Evolutionary conservation across 2,888 invertebrate genomes (phyloP), one percentile per base, ranked within the genome.

Genomic region (Campaea margaritaria): DNA sequence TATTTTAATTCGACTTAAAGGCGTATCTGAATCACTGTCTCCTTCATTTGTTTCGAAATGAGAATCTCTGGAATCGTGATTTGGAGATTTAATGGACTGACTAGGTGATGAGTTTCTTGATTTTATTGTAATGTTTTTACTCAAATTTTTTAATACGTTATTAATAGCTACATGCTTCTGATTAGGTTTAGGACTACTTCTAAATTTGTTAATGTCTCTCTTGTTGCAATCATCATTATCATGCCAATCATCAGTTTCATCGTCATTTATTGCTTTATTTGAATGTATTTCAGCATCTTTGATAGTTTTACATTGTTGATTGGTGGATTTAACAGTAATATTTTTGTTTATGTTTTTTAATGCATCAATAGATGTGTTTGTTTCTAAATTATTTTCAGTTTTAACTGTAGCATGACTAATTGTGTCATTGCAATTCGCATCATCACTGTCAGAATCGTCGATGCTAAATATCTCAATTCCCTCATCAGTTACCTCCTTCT

Each of bases 391-490:
- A 65, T 45, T 72, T 68, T 48, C 60, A 5, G 55, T 49, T 54
- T 64, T 69, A 48, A 52, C 36, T 38, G 52, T 50, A 13, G 49
- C 10, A 38, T 57, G 62, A 34, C 31, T 53, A n/a, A n/a, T n/a
- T 13, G 47, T 63, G 67, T 60, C 54, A 55, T 13, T 66, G 34
- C 62, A 64, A 51, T 67, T 73, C 21, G 66, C 70, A 64, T 85
- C 87, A 57, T 91, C 89, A 70, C 83, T 83, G 55, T 91, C 91
- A 49, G 91, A 91, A 68, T 91, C 91, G 48, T 91, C 91, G 64
- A 91, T 82, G 64, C 85, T 89, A 61, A 83, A 89, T 66, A 90
- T 86, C 79, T 91, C 91, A 54, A 86, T 78, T 59, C 79, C 74
- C 28, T 84, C 82, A 39, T 86, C 72, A 53, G 82, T 76, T 38